These are phyloP conservation scores for Ammospiza caudacuta DNA, from an alignment of 2,113 vertebrate species.

Conservation along the genomic window DNA sequence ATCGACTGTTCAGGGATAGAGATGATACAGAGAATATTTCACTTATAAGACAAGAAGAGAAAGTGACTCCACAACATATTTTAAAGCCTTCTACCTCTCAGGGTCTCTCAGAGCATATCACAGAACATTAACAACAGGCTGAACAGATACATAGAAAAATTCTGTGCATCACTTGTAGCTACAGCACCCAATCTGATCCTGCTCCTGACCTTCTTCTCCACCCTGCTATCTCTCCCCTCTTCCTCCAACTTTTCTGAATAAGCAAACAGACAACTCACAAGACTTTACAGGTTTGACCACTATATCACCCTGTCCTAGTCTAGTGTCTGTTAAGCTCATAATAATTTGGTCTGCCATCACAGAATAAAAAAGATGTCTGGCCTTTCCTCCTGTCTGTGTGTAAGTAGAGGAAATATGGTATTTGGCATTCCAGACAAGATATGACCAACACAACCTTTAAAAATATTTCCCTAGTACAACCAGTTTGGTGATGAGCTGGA, in stretches of 20 bases:
- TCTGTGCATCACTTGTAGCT: neutral
- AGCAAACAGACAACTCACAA: neutral
- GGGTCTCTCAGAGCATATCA: neutral
- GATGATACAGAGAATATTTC: neutral
- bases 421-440: neutral
- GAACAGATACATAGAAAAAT: neutral
- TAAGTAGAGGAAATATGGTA: neutral
- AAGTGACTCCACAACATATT: neutral
- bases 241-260: neutral
- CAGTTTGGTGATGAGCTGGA: neutral
- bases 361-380: neutral
- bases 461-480: neutral
- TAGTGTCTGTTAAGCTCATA: neutral
- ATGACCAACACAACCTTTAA: neutral
- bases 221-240: neutral
- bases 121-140: neutral
- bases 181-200: neutral
- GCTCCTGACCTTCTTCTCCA: neutral
- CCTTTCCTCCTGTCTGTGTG: neutral
- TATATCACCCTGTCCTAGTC: neutral
- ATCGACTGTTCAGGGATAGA: neutral
- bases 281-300: neutral
- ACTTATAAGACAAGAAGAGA: neutral
- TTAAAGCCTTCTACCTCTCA: neutral
- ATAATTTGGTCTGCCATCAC: neutral